Conservation (phyloP, 37 sponge, comb jelly and placozoan genomes). For the Oopsacas minuta region DNA sequence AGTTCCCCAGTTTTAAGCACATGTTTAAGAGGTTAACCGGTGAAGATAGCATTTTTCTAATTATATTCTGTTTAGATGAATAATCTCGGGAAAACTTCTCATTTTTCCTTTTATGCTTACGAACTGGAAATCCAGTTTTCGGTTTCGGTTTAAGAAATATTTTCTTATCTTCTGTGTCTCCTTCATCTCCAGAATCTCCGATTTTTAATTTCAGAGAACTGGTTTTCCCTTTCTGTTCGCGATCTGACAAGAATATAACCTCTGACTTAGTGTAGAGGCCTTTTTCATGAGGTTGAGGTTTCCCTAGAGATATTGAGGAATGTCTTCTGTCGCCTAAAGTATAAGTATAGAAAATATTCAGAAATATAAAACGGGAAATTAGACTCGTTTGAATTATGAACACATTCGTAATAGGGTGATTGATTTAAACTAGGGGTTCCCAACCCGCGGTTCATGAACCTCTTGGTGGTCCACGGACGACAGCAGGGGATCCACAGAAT, state of each 20-base stretch:
- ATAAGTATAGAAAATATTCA: too few relatives aligned
- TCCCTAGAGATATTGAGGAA: neutral
- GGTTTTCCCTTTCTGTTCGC: constrained; percentile 6
- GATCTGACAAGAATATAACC: neutral
- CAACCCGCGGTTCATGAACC: too few relatives aligned
- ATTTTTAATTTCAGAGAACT: neutral
- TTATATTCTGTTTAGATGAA: constrained; percentile 21
- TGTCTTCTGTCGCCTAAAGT: constrained; percentile 13
- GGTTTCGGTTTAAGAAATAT: neutral
- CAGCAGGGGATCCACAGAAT: too few relatives aligned
- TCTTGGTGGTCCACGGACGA: too few relatives aligned
- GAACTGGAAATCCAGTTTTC: neutral
- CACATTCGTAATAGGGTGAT: too few relatives aligned
- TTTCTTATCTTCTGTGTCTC: constrained; percentile 45
- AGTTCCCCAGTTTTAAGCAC: constrained; percentile 62
- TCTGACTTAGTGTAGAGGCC: neutral
- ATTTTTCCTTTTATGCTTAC: neutral
- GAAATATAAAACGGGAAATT: too few relatives aligned
- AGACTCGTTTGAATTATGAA: too few relatives aligned
- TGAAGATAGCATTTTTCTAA: constrained; percentile 68
- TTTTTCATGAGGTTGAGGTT: neutral
- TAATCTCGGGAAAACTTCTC: neutral
- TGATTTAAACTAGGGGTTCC: too few relatives aligned
- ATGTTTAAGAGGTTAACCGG: constrained; percentile 54
- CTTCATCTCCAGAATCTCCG: constrained; percentile 37